phyloP scores from a whole-genome alignment of 2,888 invertebrate species.

The Eumerus sabulonum region DNA sequence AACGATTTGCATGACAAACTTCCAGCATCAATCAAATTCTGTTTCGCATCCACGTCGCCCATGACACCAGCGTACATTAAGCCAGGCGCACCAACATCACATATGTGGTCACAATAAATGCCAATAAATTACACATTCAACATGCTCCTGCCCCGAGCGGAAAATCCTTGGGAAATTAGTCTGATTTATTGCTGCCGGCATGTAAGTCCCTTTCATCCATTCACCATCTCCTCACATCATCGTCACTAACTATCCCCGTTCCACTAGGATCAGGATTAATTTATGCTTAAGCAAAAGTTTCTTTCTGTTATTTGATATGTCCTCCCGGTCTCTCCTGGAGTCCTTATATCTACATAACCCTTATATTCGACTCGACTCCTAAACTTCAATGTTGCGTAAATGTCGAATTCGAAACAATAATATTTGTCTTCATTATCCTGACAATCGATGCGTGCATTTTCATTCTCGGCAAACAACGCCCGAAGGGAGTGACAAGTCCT shows the following conservation, averaged over 20 bases:
- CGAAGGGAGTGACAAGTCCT: constrained; percentile 40
- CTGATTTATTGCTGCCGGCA: constrained; percentile 66
- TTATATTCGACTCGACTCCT: no score
- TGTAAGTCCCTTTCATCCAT: not conserved
- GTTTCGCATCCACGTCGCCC: constrained; percentile 48
- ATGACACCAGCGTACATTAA: constrained; percentile 35
- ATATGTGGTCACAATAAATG: constrained; percentile 68
- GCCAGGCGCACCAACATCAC: constrained; percentile 39
- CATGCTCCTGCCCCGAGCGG: constrained; percentile 44
- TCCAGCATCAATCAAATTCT: constrained; percentile 64
- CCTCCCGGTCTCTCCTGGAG: constrained; percentile 26
- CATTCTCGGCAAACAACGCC: constrained; percentile 58
- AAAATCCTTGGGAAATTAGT: constrained; percentile 65
- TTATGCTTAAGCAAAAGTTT: constrained; percentile 34
- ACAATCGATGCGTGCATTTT: constrained; percentile 62
- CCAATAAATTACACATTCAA: constrained; percentile 68
- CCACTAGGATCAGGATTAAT: constrained; percentile 44
- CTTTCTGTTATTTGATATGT: constrained; percentile 51
- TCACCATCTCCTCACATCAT: not conserved
- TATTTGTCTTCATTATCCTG: constrained; percentile 67
- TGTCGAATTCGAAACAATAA: constrained; percentile 38
- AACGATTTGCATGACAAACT: constrained; percentile 68
- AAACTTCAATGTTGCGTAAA: constrained; percentile 27
- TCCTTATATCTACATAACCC: no score
- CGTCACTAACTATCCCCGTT: not conserved